Conservation (phyloP, 2,888 invertebrate genomes). For the Lathronympha strigana region DNA sequence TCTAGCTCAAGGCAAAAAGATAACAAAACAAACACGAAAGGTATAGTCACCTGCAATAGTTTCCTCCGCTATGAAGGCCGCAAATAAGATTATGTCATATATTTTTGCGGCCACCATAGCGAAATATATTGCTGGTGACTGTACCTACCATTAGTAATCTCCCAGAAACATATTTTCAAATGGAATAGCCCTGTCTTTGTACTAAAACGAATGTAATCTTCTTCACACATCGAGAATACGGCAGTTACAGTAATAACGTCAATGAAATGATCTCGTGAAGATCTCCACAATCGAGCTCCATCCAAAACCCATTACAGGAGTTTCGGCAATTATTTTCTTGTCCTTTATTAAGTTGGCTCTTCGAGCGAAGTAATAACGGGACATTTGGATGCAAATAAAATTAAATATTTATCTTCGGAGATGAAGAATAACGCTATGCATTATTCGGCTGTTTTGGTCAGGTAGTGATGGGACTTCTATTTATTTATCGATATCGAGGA, state of each 20-base stretch:
- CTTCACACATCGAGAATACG: background rate
- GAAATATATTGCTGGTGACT: background rate
- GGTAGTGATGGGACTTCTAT: background rate
- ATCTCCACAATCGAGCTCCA: background rate
- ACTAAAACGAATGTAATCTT: background rate
- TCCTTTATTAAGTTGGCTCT: slow-evolving; percentile 25
- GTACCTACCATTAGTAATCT: background rate
- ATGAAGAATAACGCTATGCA: slow-evolving; percentile 40
- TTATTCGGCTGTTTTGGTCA: slow-evolving; percentile 22
- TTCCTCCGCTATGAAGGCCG: no score
- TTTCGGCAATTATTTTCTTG: slow-evolving; percentile 14
- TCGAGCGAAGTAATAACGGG: slow-evolving; percentile 33
- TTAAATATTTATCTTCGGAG: slow-evolving; percentile 39
- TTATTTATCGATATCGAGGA: slow-evolving; percentile 11
- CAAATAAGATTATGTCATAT: no score
- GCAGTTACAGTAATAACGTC: background rate
- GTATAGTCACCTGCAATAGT: no score
- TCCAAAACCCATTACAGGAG: slow-evolving; percentile 15
- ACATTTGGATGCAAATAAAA: slow-evolving; percentile 36
- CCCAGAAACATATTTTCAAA: background rate
- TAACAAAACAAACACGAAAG: no score
- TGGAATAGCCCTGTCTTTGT: background rate
- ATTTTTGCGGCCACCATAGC: no score
- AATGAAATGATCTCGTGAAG: background rate
- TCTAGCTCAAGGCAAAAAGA: no score